A percentile compares a stretch with the other conserved stretches of the same genome.
phyloP scores from a whole-genome alignment of 2,888 invertebrate genomes.

The Dilophus febrilis region DNA sequence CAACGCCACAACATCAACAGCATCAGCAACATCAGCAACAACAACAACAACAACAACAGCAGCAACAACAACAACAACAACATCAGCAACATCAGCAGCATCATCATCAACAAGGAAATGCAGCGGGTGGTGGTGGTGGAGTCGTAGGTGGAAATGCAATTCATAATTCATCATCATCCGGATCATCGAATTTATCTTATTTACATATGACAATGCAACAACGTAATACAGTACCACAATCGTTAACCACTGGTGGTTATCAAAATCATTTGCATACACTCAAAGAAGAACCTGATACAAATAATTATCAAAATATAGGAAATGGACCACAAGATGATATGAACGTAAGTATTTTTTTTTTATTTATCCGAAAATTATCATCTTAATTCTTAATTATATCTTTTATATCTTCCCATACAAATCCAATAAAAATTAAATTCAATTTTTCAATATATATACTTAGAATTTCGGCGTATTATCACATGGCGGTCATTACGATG shows the following conservation, averaged over 20 bases:
- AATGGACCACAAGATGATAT: conserved; percentile 10
- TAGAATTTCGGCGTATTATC: conserved; percentile 14
- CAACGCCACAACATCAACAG: conserved; percentile 26
- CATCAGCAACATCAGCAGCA: conserved; percentile 24
- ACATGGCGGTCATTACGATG: conserved; percentile 15
- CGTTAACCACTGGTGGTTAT: conserved; percentile 4
- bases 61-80: conserved; percentile 22
- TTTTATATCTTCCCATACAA: too few species aligned
- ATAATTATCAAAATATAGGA: conserved; percentile 9
- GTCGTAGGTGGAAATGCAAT: conserved; percentile 31
- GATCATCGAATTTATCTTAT: conserved; percentile 20
- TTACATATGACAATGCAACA: conserved; percentile 25
- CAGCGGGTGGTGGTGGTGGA: conserved; percentile 17
- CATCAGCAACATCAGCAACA: too few species aligned
- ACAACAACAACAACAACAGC: conserved; percentile 22
- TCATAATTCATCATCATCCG: conserved; percentile 6
- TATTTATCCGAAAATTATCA: too few species aligned
- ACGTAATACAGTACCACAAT: conserved; percentile 16
- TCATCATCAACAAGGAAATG: conserved; percentile 25
- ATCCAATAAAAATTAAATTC: too few species aligned
- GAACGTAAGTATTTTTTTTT: conserved; percentile 7
- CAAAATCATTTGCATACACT: conserved; percentile 23
- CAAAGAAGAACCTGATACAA: conserved; percentile 24
- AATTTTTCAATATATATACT: too few species aligned
- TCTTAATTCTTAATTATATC: too few species aligned